Percentiles rank a stretch among this genome's conserved stretches.
phyloP scores from a whole-genome alignment of 1,140 invertebrate genomes.

The Pinna nobilis region DNA sequence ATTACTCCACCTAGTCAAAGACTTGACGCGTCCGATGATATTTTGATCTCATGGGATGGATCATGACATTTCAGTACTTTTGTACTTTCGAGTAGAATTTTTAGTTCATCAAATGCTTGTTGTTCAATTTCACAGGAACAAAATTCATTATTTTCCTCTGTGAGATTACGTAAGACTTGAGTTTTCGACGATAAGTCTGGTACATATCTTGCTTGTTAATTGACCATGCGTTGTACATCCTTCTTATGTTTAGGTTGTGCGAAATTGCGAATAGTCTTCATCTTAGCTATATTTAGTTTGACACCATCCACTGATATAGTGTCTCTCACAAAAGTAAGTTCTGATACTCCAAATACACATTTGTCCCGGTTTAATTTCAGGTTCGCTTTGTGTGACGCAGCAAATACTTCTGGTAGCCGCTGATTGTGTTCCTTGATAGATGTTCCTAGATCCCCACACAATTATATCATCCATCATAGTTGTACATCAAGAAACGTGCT shows the following conservation, averaged over 20 bases:
- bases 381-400: constrained; percentile 15
- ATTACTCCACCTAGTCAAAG: too few relatives aligned
- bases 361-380: constrained; percentile 24
- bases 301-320: constrained; percentile 67
- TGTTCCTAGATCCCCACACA: too few relatives aligned
- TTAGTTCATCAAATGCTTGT: constrained; percentile 32
- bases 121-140: not conserved
- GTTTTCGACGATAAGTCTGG: constrained; percentile 23
- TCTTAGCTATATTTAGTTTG: constrained; percentile 60
- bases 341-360: constrained; percentile 23
- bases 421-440: too few relatives aligned
- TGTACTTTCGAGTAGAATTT: too few relatives aligned
- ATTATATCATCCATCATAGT: too few relatives aligned
- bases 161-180: not conserved
- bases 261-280: constrained; percentile 66
- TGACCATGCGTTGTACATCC: constrained; percentile 54
- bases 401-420: too few relatives aligned
- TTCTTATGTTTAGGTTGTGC: constrained; percentile 59
- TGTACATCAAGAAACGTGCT: too few relatives aligned
- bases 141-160: constrained; percentile 14
- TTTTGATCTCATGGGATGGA: too few relatives aligned
- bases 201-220: constrained; percentile 19
- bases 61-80: too few relatives aligned
- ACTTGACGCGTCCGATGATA: too few relatives aligned
- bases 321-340: constrained; percentile 52